These are phyloP conservation scores for Apodemus agrarius DNA, from an alignment of 2,797 vertebrate genomes.

Conservation along the genomic window DNA sequence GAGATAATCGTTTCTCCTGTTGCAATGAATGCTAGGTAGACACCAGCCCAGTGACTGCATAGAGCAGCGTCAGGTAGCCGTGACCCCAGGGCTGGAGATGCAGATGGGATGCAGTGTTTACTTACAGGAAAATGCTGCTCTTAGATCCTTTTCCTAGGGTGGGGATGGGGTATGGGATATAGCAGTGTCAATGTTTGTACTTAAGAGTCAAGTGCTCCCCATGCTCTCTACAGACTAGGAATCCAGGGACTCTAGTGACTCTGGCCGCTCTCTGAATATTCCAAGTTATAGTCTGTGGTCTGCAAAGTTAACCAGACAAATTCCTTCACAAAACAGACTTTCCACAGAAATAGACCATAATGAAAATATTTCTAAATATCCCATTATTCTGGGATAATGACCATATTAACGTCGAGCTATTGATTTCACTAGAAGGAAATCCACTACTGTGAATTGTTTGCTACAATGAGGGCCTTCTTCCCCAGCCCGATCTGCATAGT, in stretches of 20 bases:
- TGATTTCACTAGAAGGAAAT: conserved; percentile 50
- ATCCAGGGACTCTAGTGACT: neutral
- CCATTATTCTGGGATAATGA: conserved; percentile 25
- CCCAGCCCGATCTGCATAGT: neutral
- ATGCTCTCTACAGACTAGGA: neutral
- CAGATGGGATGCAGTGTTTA: neutral
- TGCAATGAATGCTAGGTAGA: conserved; percentile 16
- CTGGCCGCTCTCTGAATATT: neutral
- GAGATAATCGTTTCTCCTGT: conserved; percentile 15
- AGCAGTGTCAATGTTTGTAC: neutral
- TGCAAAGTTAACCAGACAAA: conserved; percentile 61
- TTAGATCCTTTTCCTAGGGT: neutral
- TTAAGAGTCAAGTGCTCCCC: conserved; percentile 34
- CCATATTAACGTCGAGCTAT: conserved; percentile 39
- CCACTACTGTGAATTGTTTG: neutral
- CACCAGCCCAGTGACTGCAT: neutral
- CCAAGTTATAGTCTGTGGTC: neutral
- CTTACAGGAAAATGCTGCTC: neutral
- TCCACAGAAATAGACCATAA: conserved; percentile 64
- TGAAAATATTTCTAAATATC: conserved; percentile 73
- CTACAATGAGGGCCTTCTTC: conserved; percentile 31
- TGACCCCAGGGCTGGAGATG: neutral
- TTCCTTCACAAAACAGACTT: conserved; percentile 46
- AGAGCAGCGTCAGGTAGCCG: neutral
- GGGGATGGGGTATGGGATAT: neutral